These are phyloP conservation scores for Drosophila tanythrix DNA, from an alignment of 2,888 invertebrate genomes.

Conservation along the genomic window DNA sequence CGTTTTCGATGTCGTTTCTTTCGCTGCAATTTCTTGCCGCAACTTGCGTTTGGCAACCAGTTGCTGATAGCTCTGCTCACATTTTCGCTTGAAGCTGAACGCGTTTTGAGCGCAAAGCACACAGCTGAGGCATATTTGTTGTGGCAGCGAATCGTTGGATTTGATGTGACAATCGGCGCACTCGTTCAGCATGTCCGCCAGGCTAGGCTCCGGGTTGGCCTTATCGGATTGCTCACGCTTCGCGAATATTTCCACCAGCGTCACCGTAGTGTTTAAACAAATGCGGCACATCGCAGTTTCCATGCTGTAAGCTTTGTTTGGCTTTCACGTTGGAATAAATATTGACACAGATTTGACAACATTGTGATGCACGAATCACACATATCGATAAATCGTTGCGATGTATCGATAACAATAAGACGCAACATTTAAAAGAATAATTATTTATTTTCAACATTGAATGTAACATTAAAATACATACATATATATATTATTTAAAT, in stretches of 20 bases:
- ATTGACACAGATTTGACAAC: not conserved
- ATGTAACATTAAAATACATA: conserved; percentile 67
- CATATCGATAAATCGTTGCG: conserved; percentile 15
- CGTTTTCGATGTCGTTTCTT: not conserved
- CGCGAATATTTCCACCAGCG: conserved; percentile 43
- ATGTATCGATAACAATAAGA: conserved; percentile 34
- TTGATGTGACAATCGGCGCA: conserved; percentile 35
- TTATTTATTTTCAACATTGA: conserved; percentile 80
- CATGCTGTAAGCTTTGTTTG: conserved; percentile 21
- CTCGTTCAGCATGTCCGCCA: conserved; percentile 53
- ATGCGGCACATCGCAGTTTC: conserved; percentile 33
- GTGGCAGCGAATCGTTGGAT: conserved; percentile 34
- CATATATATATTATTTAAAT: conserved; percentile 56
- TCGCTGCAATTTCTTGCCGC: not conserved
- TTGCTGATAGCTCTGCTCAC: conserved; percentile 38
- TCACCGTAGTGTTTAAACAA: conserved; percentile 28
- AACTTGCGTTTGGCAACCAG: conserved; percentile 1
- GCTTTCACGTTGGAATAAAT: not conserved
- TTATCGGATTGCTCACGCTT: conserved; percentile 7
- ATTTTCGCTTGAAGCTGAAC: conserved; percentile 40
- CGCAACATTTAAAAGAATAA: conserved; percentile 65
- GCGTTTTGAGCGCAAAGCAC: conserved; percentile 40
- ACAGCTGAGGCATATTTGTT: conserved; percentile 42
- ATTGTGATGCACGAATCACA: conserved; percentile 6
- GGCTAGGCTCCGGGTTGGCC: conserved; percentile 27